Conservation (phyloP, 2,888 invertebrate species). For the Galeruca laticollis region DNA sequence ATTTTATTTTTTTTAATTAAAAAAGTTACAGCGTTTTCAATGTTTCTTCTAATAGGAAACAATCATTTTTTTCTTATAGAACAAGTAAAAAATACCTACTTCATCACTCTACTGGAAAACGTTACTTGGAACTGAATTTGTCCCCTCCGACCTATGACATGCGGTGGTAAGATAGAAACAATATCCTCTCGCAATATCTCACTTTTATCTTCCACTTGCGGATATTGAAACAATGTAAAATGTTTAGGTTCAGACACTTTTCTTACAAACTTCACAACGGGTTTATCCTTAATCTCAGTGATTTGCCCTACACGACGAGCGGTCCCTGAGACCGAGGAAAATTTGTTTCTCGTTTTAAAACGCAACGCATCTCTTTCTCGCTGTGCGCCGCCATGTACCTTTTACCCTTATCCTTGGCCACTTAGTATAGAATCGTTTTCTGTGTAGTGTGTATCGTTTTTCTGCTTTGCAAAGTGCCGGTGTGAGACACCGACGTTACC, state of each 20-base stretch:
- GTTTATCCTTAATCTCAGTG: slow-evolving; percentile 4
- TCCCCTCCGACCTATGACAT: neutral
- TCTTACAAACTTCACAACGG: slow-evolving; percentile 4
- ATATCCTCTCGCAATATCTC: slow-evolving; percentile 4
- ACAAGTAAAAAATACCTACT: slow-evolving; percentile 2
- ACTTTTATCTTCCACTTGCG: no score
- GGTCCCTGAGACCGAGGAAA: no score
- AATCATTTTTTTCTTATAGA: neutral
- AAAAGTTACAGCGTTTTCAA: slow-evolving; percentile 1
- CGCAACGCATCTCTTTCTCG: no score
- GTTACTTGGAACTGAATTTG: slow-evolving; percentile 2
- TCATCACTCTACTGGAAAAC: neutral
- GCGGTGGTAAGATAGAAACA: slow-evolving; percentile 4
- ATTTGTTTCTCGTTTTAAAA: no score
- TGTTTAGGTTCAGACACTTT: neutral
- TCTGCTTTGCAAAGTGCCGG: no score
- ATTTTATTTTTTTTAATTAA: neutral
- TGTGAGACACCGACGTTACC: no score
- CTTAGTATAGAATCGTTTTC: no score
- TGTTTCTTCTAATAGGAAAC: neutral
- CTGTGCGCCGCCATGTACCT: no score
- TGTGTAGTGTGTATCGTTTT: no score
- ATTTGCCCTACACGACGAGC: neutral
- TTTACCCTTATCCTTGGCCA: no score
- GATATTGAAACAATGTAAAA: neutral